Conservation (phyloP, 1,140 invertebrate species). For the Drosophila repletoides region DNA sequence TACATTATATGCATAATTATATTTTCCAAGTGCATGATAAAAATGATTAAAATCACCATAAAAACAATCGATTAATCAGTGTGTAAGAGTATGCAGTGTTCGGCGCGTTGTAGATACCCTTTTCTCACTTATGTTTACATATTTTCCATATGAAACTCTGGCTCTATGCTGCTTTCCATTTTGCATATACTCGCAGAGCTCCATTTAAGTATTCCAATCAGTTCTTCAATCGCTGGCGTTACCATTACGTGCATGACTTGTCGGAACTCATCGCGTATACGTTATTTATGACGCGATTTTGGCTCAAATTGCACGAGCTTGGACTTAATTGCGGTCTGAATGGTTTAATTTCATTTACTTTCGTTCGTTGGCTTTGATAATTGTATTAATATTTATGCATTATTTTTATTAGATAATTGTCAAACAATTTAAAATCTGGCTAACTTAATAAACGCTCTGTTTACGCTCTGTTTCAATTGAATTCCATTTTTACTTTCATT, state of each 20-base stretch:
- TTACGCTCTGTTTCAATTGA: slow-evolving; percentile 35
- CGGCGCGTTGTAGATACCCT: no score
- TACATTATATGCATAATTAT: no score
- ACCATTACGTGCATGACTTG: slow-evolving; percentile 33
- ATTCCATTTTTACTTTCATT: slow-evolving; percentile 46
- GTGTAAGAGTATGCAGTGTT: no score
- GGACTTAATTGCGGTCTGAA: slow-evolving; percentile 32
- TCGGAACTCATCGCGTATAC: slow-evolving; percentile 5
- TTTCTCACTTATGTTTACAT: no score
- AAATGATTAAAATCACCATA: no score
- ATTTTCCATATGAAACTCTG: slow-evolving; percentile 4
- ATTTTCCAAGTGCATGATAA: no score
- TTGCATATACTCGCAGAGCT: background rate
- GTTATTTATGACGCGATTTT: slow-evolving; percentile 40
- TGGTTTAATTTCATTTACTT: slow-evolving; percentile 17
- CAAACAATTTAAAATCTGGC: slow-evolving; percentile 10
- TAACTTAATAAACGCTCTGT: slow-evolving; percentile 6
- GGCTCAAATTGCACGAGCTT: slow-evolving; percentile 50
- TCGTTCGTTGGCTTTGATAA: slow-evolving; percentile 43
- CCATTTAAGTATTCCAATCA: slow-evolving; percentile 32
- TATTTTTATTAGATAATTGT: slow-evolving; percentile 39
- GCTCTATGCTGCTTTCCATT: slow-evolving; percentile 46
- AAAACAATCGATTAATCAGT: no score
- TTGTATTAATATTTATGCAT: slow-evolving; percentile 42
- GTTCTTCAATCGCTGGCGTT: slow-evolving; percentile 22